phyloP scores from a whole-genome alignment of 2,113 vertebrate species.

The Australoheros scitulus region DNA sequence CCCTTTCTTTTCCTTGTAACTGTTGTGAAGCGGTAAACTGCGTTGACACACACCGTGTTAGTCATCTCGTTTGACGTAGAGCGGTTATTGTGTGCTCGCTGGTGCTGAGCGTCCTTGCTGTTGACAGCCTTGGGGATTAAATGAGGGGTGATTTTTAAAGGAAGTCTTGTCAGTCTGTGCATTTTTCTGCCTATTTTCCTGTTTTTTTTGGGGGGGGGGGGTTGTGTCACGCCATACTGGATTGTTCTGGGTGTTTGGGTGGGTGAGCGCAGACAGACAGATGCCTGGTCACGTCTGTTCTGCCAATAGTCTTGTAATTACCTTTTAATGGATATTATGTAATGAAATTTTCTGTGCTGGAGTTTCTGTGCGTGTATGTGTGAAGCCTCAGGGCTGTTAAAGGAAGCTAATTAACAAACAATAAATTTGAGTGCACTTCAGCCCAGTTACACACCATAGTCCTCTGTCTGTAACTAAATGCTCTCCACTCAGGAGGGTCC shows the following conservation, averaged over 20 bases:
- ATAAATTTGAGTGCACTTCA: conserved; percentile 25
- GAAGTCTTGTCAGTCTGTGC: background rate
- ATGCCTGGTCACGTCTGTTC: conserved; percentile 37
- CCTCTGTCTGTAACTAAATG: background rate
- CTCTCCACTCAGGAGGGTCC: conserved; percentile 7
- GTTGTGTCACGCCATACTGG: conserved; percentile 15
- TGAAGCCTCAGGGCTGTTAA: background rate
- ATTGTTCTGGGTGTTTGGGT: conserved; percentile 13
- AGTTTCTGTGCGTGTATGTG: background rate
- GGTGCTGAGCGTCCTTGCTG: background rate
- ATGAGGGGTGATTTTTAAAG: background rate
- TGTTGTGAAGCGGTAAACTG: background rate
- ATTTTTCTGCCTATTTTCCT: conserved; percentile 20
- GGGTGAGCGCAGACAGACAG: conserved; percentile 27
- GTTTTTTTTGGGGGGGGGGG: background rate
- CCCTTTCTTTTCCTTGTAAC: background rate
- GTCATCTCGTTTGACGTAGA: conserved; percentile 12
- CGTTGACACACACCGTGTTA: background rate
- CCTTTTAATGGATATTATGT: conserved; percentile 53
- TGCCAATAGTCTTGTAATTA: conserved; percentile 36
- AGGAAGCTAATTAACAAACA: conserved; percentile 42
- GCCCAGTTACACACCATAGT: background rate
- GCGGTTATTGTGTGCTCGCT: background rate
- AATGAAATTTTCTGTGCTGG: conserved; percentile 15
- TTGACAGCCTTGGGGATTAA: background rate